Conservation (phyloP, 2,797 vertebrate species). For the Acanthornis magna region DNA sequence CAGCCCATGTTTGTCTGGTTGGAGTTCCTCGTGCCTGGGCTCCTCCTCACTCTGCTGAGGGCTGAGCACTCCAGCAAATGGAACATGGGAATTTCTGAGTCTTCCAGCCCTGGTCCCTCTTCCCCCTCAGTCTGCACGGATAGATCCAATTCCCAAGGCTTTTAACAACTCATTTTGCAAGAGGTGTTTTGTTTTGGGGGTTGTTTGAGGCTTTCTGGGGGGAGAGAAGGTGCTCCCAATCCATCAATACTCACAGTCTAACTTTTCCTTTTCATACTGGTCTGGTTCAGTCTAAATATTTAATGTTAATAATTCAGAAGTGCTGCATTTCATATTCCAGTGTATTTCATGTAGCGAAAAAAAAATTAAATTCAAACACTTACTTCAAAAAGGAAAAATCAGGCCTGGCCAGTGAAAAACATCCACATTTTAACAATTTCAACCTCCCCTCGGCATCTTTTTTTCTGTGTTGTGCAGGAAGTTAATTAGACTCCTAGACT, state of each 20-base stretch:
- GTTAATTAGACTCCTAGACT: not conserved
- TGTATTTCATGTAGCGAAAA: not conserved
- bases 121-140: not conserved
- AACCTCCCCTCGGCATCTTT: not conserved
- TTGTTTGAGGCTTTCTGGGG: not conserved
- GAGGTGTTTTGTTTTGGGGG: not conserved
- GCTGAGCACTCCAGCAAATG: not conserved
- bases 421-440: not conserved
- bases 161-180: not conserved
- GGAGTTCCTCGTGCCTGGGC: not conserved
- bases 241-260: not conserved
- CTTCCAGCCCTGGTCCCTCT: not conserved
- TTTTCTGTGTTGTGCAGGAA: not conserved
- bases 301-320: not conserved
- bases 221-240: not conserved
- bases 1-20: not conserved
- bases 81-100: not conserved
- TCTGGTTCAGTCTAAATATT: not conserved
- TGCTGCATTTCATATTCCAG: not conserved
- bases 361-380: not conserved
- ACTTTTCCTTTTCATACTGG: not conserved
- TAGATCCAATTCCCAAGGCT: not conserved
- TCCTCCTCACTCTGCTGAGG: not conserved
- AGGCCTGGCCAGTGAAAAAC: not conserved
- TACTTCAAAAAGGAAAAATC: not conserved